phyloP scores from a whole-genome alignment of 2,113 vertebrate genomes.

The Daboia siamensis region DNA sequence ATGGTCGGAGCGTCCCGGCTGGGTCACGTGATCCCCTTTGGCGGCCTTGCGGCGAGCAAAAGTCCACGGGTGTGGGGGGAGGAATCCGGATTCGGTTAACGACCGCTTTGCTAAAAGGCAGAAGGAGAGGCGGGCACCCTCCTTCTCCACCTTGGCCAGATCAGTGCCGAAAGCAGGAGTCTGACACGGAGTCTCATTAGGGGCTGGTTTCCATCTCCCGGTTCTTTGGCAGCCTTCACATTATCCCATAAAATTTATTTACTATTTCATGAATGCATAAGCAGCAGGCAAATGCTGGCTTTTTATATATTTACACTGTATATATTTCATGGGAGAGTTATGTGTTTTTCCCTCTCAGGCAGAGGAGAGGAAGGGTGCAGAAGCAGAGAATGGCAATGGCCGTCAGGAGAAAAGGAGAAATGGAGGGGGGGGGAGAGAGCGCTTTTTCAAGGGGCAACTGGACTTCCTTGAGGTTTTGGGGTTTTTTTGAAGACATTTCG shows the following conservation, averaged over 20 bases:
- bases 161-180: conserved; percentile 71
- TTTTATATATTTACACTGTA: conserved; percentile 85
- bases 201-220: conserved; percentile 75
- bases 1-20: too few species aligned
- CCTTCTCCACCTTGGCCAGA: conserved; percentile 45
- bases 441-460: too few species aligned
- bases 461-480: too few species aligned
- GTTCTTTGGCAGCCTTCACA: conserved; percentile 82
- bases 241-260: conserved; percentile 87
- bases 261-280: conserved; percentile 87
- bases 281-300: conserved; percentile 79
- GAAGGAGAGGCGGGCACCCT: neutral
- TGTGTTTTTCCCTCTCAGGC: conserved; percentile 75
- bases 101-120: too few species aligned
- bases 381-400: conserved; percentile 65
- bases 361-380: conserved; percentile 62
- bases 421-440: neutral
- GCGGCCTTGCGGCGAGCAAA: too few species aligned
- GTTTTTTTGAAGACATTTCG: too few species aligned
- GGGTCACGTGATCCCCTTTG: too few species aligned
- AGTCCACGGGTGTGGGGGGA: neutral
- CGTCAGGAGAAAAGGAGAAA: conserved; percentile 44
- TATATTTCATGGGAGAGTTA: conserved; percentile 82
- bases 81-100: too few species aligned
- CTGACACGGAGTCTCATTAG: conserved; percentile 74